Evolutionary conservation across 2,113 vertebrate species (phyloP), one percentile per base, ranked within the genome.

Genomic region (Zosterops pallidus): DNA sequence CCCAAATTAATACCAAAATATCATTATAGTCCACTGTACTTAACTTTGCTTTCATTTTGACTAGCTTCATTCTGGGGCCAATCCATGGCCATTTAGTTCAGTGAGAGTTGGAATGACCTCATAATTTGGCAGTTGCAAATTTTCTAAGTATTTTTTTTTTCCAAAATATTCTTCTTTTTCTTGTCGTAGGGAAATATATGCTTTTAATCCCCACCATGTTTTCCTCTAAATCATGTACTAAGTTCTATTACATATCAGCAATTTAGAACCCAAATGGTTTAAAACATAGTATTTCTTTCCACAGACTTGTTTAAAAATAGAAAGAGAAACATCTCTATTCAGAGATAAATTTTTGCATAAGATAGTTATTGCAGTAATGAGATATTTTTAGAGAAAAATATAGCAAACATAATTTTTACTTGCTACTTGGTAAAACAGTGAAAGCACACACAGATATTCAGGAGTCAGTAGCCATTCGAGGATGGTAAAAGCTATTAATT

Each of bases 41-140:
- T 86, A 93, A 87, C 22, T 91, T 93, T 57, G 44, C 10, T 90
- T 93, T 92, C 56, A 80, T 95, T 95, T 92, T 93, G 52, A 83
- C 94, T 93, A 83, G 47, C 4, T 90, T 67, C 24, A 53, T 86
- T 83, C 56, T 81, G 52, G 24, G 33, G 35, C 52, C 19, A 70
- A 85, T 83, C 70, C 35, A 63, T 28, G 59, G 21, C 5, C 39
- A 52, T 90, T 92, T 83, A 92, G 8, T 67, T 91, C 74, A 95
- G 74, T 50, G 57, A 92, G 62, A 77, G 35, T 26, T 86, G 52
- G 35, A 95, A 77, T 2, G 0, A 60, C 35, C 24, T 91, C 47
- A 35, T 85, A 77, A 83, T 91, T 93, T 90, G 17, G 46, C 56
- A 81, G 68, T 25, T 88, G 64, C 47, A 95, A 95, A 92, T 91